A percentile compares a stretch with the other conserved stretches of the same genome.
phyloP scores from a whole-genome alignment of 1,140 invertebrate genomes.

The Pachyrhynchus sulphureomaculatus region DNA sequence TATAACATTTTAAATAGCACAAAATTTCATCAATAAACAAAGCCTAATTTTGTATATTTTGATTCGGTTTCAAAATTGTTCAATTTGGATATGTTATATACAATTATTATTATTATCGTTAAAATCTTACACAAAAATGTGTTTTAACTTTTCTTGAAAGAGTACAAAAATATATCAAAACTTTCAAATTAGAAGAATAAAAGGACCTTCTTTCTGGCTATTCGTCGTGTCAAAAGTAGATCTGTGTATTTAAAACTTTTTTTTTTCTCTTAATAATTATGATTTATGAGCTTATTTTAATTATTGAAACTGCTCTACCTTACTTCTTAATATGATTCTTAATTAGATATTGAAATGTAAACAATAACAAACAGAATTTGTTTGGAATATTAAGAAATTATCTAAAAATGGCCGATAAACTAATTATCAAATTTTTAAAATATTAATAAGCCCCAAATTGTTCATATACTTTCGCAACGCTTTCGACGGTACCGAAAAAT shows the following conservation, averaged over 20 bases:
- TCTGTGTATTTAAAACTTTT: neutral
- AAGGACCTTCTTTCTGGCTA: conserved; percentile 1
- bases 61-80: conserved; percentile 1
- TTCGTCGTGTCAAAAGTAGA: conserved; percentile 1
- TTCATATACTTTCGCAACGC: too few relatives aligned
- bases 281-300: neutral
- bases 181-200: conserved; percentile 13
- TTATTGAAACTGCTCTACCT: neutral
- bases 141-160: neutral
- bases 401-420: too few relatives aligned
- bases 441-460: too few relatives aligned
- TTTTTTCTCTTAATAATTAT: neutral
- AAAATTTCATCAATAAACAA: neutral
- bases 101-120: conserved; percentile 6
- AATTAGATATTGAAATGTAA: too few relatives aligned
- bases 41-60: neutral
- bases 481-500: too few relatives aligned
- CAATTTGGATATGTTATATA: conserved; percentile 14
- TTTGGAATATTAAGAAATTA: too few relatives aligned
- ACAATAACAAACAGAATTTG: too few relatives aligned
- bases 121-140: conserved; percentile 13
- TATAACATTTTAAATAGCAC: neutral
- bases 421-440: too few relatives aligned
- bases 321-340: too few relatives aligned
- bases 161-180: conserved; percentile 22